These are phyloP conservation scores for Ranitomeya variabilis DNA, from an alignment of 2,113 vertebrate genomes.

Conservation along the genomic window DNA sequence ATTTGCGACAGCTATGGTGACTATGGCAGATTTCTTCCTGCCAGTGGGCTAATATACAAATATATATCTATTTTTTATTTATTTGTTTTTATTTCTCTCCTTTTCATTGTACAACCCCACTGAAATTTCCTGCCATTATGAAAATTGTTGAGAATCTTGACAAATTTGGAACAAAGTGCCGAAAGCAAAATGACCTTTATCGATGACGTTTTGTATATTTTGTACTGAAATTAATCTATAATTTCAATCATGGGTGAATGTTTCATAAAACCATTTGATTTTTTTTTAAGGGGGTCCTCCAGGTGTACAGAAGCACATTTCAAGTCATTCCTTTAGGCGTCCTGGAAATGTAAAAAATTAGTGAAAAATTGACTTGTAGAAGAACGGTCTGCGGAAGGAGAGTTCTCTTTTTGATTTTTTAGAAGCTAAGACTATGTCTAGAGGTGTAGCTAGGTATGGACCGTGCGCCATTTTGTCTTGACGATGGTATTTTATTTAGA, in stretches of 20 bases:
- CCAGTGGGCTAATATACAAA: conserved; percentile 11
- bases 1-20: conserved; percentile 42
- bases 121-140: conserved; percentile 29
- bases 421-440: no score
- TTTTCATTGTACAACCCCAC: neutral
- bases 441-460: no score
- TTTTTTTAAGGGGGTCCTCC: neutral
- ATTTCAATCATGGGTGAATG: neutral
- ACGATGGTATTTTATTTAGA: no score
- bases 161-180: conserved; percentile 9
- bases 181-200: conserved; percentile 41
- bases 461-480: no score
- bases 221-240: neutral
- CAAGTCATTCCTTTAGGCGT: neutral
- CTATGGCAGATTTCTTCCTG: conserved; percentile 50
- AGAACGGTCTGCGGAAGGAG: no score
- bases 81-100: neutral
- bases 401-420: no score
- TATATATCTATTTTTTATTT: neutral
- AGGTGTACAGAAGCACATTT: neutral
- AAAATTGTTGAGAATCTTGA: neutral
- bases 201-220: neutral
- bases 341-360: no score
- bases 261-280: neutral
- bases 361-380: no score